Evolutionary conservation across 2,113 vertebrate genomes (phyloP).

Genomic region (Ciconia boyciana): DNA sequence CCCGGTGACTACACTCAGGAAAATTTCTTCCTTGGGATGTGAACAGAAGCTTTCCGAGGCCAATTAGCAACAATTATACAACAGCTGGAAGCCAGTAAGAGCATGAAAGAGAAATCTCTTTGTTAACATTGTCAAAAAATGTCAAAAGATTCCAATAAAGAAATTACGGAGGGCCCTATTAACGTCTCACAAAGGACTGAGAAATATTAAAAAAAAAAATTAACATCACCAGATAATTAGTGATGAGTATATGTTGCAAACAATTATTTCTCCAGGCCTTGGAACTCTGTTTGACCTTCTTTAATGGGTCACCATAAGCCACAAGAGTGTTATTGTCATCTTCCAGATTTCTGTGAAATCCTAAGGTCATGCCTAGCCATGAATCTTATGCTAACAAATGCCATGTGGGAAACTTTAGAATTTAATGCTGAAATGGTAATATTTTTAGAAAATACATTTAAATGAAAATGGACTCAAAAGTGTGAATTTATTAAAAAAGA

Average conservation of each 20-base stretch:
- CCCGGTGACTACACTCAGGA: not conserved
- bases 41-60: not conserved
- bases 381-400: not conserved
- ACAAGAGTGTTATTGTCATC: not conserved
- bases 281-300: not conserved
- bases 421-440: not conserved
- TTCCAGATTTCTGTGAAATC: slow-evolving; percentile 1
- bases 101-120: not conserved
- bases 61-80: not conserved
- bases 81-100: not conserved
- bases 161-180: not conserved
- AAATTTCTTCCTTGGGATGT: not conserved
- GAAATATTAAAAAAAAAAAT: not conserved
- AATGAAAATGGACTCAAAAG: not conserved
- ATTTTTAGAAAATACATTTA: slow-evolving; percentile 10
- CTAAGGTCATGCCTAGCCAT: not conserved
- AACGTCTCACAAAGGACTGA: not conserved
- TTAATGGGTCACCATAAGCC: not conserved
- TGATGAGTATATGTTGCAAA: not conserved
- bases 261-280: not conserved
- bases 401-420: not conserved
- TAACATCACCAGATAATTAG: not conserved
- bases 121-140: not conserved
- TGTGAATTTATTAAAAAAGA: slow-evolving; percentile 4
- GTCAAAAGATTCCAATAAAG: not conserved